Evolutionary conservation across 2,888 invertebrate genomes (phyloP).

Genomic region (Cylindroiulus punctatus): DNA sequence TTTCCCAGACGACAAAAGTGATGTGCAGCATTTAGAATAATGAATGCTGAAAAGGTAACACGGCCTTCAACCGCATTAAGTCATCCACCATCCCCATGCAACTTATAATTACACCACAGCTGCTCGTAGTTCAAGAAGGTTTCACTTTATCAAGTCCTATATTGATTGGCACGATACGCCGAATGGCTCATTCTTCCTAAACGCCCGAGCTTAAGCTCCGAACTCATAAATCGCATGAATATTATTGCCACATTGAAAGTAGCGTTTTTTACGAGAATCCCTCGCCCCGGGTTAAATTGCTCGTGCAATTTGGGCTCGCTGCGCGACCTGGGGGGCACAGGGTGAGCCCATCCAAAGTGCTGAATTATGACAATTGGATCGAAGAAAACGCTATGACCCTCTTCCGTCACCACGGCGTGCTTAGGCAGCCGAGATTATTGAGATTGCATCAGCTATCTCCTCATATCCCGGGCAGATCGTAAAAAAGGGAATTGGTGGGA

Average conservation of each 20-base stretch:
- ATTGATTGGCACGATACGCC: background rate
- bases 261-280: background rate
- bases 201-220: background rate
- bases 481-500: constrained; percentile 30
- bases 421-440: background rate
- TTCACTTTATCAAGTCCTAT: background rate
- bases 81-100: no score
- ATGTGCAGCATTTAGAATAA: no score
- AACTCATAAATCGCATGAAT: background rate
- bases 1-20: no score
- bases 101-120: background rate
- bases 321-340: constrained; percentile 1
- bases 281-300: constrained; percentile 1
- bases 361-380: constrained; percentile 38
- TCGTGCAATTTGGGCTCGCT: background rate
- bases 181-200: background rate
- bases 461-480: background rate
- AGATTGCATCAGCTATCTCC: constrained; percentile 14
- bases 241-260: constrained; percentile 9
- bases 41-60: no score
- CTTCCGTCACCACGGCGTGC: constrained; percentile 9
- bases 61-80: no score
- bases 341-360: constrained; percentile 15
- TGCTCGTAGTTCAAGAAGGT: no score
- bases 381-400: background rate